These are phyloP conservation scores for Drosophila kurseongensis DNA, from an alignment of 1,140 invertebrate genomes.

Conservation along the genomic window DNA sequence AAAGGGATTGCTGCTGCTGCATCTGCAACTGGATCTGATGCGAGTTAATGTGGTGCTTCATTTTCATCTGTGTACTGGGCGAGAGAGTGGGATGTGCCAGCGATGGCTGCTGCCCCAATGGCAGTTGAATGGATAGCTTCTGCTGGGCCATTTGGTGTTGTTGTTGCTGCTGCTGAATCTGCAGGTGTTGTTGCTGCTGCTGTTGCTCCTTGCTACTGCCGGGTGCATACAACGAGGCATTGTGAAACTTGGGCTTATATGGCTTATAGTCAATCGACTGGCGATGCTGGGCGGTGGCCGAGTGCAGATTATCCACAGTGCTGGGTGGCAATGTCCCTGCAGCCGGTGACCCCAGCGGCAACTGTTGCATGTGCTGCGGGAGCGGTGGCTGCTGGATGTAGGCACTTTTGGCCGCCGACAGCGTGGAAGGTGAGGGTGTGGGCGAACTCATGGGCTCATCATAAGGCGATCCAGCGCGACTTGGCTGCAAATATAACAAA, in stretches of 20 bases:
- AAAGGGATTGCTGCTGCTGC: slow-evolving; percentile 64
- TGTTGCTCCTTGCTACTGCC: slow-evolving; percentile 56
- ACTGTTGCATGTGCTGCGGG: slow-evolving; percentile 70
- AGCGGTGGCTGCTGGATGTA: slow-evolving; percentile 66
- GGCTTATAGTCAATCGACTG: slow-evolving; percentile 78
- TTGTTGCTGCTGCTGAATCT: slow-evolving; percentile 28
- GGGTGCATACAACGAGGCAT: slow-evolving; percentile 86
- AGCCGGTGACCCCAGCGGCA: slow-evolving; percentile 77
- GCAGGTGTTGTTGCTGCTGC: slow-evolving; percentile 47
- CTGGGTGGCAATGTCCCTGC: slow-evolving; percentile 75
- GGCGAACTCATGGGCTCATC: slow-evolving; percentile 70
- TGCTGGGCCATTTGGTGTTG: slow-evolving; percentile 55
- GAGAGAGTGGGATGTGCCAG: slow-evolving; percentile 72
- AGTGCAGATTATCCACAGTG: slow-evolving; percentile 57
- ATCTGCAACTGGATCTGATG: slow-evolving; percentile 77
- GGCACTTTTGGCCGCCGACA: slow-evolving; percentile 68
- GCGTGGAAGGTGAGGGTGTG: slow-evolving; percentile 70
- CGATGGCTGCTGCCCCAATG: slow-evolving; percentile 42
- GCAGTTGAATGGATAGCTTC: slow-evolving; percentile 51
- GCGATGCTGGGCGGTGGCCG: slow-evolving; percentile 65
- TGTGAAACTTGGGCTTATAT: slow-evolving; percentile 93
- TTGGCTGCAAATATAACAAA: slow-evolving; percentile 49
- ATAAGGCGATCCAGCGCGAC: slow-evolving; percentile 72
- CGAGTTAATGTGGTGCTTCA: slow-evolving; percentile 79
- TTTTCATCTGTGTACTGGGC: slow-evolving; percentile 77